These are phyloP conservation scores for Galaxea fascicularis DNA, from an alignment of 92 coral and sea anemone species.

Conservation along the genomic window DNA sequence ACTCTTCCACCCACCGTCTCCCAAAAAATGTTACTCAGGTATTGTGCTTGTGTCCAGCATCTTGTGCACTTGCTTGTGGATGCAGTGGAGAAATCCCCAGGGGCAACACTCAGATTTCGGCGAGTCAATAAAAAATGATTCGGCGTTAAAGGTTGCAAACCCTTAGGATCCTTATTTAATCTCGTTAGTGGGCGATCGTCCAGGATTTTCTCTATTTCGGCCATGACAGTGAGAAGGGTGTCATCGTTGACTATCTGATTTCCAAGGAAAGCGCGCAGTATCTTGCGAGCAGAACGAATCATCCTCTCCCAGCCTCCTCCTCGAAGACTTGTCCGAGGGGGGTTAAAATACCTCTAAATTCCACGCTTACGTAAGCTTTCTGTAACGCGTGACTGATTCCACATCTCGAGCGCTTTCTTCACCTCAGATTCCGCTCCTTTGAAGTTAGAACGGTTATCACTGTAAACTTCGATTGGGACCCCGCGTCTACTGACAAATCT, in stretches of 20 bases:
- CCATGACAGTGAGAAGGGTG: too few relatives aligned
- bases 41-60: slow-evolving; percentile 33
- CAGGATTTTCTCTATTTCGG: too few relatives aligned
- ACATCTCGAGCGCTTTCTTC: slow-evolving; percentile 23
- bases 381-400: slow-evolving; percentile 11
- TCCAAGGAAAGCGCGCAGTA: too few relatives aligned
- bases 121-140: slow-evolving; percentile 44
- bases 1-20: slow-evolving; percentile 31
- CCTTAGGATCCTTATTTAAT: slow-evolving; percentile 52
- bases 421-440: slow-evolving; percentile 41
- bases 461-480: slow-evolving; percentile 40
- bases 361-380: too few relatives aligned
- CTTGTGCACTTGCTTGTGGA: slow-evolving; percentile 7
- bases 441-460: slow-evolving; percentile 57
- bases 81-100: not conserved
- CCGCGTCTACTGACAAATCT: slow-evolving; percentile 46
- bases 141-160: slow-evolving; percentile 50
- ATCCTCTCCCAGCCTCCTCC: too few relatives aligned
- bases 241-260: too few relatives aligned
- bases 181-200: slow-evolving; percentile 6
- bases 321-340: too few relatives aligned
- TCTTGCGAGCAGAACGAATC: too few relatives aligned
- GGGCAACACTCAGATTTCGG: slow-evolving; percentile 16
- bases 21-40: slow-evolving; percentile 33
- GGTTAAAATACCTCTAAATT: too few relatives aligned